Evolutionary conservation across 2,888 invertebrate genomes (phyloP).

Genomic region (Sipha maydis): DNA sequence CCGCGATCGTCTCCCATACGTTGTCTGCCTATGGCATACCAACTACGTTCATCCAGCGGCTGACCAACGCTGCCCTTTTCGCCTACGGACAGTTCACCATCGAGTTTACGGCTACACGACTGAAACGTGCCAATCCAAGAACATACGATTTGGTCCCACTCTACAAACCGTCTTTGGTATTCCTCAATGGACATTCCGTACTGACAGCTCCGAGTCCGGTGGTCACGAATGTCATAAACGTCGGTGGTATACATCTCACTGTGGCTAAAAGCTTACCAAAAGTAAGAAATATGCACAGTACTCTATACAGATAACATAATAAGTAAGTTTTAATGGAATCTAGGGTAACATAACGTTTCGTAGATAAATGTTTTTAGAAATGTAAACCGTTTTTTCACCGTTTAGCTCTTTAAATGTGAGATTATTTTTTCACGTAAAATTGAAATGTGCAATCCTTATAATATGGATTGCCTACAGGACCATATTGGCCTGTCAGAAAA

Average conservation of each 20-base stretch:
- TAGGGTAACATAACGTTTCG: no score
- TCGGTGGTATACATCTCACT: constrained; percentile 21
- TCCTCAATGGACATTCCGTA: constrained; percentile 9
- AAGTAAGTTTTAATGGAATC: no score
- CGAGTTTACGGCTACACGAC: no score
- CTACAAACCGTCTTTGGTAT: neutral
- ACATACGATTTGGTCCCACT: neutral
- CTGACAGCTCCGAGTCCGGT: neutral
- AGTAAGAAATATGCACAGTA: neutral
- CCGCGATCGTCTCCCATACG: neutral
- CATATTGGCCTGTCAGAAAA: no score
- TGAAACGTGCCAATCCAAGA: neutral
- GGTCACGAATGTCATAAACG: neutral
- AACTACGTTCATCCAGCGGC: neutral
- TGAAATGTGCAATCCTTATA: no score
- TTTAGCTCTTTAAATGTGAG: no score
- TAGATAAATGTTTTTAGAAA: no score
- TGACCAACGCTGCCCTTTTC: neutral
- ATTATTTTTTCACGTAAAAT: no score
- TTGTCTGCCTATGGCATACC: neutral
- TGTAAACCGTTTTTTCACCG: no score
- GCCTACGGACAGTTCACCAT: no score
- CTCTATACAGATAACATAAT: neutral
- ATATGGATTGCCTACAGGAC: no score
- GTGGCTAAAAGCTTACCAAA: neutral